Evolutionary conservation across 2,888 invertebrate genomes (phyloP), one percentile per base, ranked within the genome.

Genomic region (Microchrysa polita): DNA sequence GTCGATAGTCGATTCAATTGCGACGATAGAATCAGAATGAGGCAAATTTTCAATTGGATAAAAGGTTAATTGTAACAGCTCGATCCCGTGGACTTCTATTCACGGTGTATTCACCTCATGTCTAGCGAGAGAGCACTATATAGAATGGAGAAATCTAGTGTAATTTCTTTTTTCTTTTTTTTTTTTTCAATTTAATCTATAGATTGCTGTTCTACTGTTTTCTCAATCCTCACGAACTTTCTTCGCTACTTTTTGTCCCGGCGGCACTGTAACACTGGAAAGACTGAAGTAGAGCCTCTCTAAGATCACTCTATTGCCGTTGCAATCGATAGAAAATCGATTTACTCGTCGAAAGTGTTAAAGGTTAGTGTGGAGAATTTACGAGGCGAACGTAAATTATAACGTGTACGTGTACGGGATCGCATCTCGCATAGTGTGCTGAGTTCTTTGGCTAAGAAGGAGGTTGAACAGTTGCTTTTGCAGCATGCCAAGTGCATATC

Each of bases 361-460:
- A 69, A 69, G 69, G 69, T 69, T 69, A 69, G 69, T 69, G 69
- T 69, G 69, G 55, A 55, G 69, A 69, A 69, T 69, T 69, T 69
- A 69, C 69, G 69, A 69, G 69, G 55, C 27, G 27, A 69, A 55
- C 40, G 55, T 69, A 69, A 69, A 69, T 69, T 55, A 42, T 69
- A 55, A 52, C 27, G 27, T 34, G 27, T 34, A 34, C 27, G 27
- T 67, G 55, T 67, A 67, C 67, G 53, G 22, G 67, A 67, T 67
- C 67, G 16, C 52, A 55, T 67, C 52, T 67, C 67, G 16, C 52
- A 55, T 67, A 67, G 27, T 67, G 52, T 27, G 27, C 27, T 34
- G n/a, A 34, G 27, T 34, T 2, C 27, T 34, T 34, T 12, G 10
- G 2, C 52, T 52, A 52, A 4, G 10, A 52, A 34, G n/a, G n/a